These are phyloP conservation scores for Gobio occitaniae DNA, from an alignment of 2,797 vertebrate genomes.

Conservation along the genomic window DNA sequence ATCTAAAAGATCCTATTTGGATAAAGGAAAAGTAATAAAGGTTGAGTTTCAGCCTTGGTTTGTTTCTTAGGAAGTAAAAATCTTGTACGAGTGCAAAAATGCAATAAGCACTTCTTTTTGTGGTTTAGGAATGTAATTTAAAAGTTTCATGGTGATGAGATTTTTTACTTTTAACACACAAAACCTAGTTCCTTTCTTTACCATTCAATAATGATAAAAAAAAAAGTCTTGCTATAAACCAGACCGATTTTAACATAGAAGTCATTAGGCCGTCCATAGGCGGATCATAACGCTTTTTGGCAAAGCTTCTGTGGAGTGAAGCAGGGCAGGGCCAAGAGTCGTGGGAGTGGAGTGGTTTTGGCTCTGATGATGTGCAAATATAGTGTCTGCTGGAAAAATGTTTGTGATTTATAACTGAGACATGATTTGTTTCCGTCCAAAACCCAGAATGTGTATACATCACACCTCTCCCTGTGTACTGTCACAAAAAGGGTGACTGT, in stretches of 20 bases:
- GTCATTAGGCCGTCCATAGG: neutral
- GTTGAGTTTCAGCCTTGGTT: neutral
- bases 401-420: neutral
- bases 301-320: neutral
- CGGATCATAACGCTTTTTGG: neutral
- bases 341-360: neutral
- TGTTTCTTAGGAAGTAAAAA: neutral
- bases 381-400: neutral
- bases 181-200: neutral
- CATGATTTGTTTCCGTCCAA: neutral
- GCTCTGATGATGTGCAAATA: neutral
- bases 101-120: neutral
- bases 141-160: neutral
- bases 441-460: neutral
- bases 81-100: neutral
- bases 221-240: neutral
- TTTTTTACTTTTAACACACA: neutral
- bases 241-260: neutral
- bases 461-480: neutral
- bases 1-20: slow-evolving; percentile 15
- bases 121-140: neutral
- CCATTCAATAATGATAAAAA: neutral
- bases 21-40: slow-evolving; percentile 35
- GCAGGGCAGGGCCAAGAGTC: neutral
- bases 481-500: neutral